phyloP scores from a whole-genome alignment of 2,888 invertebrate genomes.

The Oscheius sp. region DNA sequence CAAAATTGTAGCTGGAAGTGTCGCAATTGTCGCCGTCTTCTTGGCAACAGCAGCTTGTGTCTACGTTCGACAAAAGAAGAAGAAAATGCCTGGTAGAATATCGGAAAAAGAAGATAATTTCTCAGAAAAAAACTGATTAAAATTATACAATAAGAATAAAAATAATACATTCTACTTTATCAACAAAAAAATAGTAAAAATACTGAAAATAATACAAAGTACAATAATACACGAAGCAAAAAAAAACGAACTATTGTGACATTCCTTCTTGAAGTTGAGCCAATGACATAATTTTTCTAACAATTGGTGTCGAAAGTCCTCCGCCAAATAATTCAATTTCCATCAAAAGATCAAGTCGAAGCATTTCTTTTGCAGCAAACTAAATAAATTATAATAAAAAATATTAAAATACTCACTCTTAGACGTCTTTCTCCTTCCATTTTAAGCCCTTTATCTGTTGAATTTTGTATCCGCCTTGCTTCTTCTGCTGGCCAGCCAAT shows the following conservation, averaged over 20 bases:
- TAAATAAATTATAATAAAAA: not conserved
- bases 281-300: slow-evolving; percentile 1
- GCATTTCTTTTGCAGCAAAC: not conserved
- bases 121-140: no score
- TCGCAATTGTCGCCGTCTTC: no score
- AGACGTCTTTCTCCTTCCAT: not conserved
- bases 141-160: no score
- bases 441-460: not conserved
- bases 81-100: no score
- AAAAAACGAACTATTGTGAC: not conserved
- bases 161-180: no score
- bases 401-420: not conserved
- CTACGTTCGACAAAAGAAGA: no score
- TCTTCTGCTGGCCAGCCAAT: slow-evolving; percentile 6
- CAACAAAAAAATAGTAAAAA: not conserved
- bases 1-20: no score
- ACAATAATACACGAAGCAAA: not conserved
- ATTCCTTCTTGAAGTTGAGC: not conserved
- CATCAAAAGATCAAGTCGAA: not conserved
- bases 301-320: slow-evolving; percentile 1
- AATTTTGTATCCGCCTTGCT: not conserved
- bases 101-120: no score
- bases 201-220: not conserved
- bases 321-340: slow-evolving; percentile 1
- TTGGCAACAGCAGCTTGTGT: no score